phyloP scores from a whole-genome alignment of 64 coral and sea anemone species.

The Montipora capricornis region DNA sequence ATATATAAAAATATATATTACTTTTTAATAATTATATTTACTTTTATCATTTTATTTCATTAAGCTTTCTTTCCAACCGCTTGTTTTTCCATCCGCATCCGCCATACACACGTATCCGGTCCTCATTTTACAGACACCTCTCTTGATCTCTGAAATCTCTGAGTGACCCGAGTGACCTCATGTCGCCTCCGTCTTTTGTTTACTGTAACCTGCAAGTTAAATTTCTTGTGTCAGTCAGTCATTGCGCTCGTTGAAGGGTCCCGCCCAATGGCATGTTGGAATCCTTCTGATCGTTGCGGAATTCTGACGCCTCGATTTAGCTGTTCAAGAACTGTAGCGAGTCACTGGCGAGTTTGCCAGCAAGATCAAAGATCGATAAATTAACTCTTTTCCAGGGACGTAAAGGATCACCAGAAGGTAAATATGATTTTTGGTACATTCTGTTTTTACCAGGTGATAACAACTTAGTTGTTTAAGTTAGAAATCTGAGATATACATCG shows the following conservation, averaged over 20 bases:
- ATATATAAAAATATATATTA: neutral
- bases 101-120: constrained; percentile 9
- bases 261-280: neutral
- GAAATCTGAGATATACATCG: neutral
- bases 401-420: neutral
- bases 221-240: neutral
- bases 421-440: neutral
- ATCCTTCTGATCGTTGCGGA: constrained; percentile 10
- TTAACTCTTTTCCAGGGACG: neutral
- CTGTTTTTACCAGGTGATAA: neutral
- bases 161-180: neutral
- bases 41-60: neutral
- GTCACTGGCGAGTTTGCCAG: neutral
- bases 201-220: neutral
- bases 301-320: neutral
- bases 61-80: neutral
- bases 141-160: neutral
- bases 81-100: constrained; percentile 2
- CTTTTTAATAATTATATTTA: neutral
- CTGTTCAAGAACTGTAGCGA: neutral
- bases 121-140: constrained; percentile 11
- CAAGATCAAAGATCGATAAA: neutral
- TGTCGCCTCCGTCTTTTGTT: constrained; percentile 5
- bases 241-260: neutral
- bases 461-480: neutral